Evolutionary conservation across 2,113 vertebrate genomes (phyloP), one percentile per base, ranked within the genome.

Genomic region (Bambusicola thoracicus): DNA sequence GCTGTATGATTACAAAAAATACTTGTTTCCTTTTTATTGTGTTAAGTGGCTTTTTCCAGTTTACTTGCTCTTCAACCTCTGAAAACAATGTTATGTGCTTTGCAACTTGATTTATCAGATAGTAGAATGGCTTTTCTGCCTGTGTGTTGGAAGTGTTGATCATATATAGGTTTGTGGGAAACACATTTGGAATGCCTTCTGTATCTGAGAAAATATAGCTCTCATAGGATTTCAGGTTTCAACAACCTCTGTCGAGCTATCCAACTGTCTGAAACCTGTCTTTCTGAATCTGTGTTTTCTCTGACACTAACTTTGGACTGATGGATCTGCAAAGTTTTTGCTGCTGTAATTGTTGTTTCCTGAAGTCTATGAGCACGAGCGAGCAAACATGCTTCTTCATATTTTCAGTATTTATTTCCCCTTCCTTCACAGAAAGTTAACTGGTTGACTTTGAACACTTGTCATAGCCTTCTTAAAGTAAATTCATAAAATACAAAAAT

Each of bases 21-120:
- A 14, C 29, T 66, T 83, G 10, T 2, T 27, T 74, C 7, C 7
- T 91, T 8, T n/a, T 36, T 21, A 8, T 61, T 82, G 41, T 25
- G 46, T 59, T 78, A 44, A 2, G 0, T 49, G 81, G 55, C 41
- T 0, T 1, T 46, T n/a, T 5, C 70, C 17, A 13, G 27, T 85
- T 85, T 63, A 13, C 20, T 81, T 91, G 36, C 51, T 65, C 13
- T 14, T 34, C 13, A 53, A 51, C 25, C 22, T 73, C 34, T 84
- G 70, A 85, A 80, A 73, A 76, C 34, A 49, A 40, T 0, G 0
- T 55, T 63, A 25, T 4, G 1, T 41, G 8, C 8, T 25, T 90
- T 32, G 6, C 63, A 68, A 19, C 17, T 72, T 49, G 25, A 24
- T 76, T 68, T 66, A 17, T 51, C 16, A 14, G 46, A 8, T 29